Conservation (phyloP, 2,113 vertebrate species). For the Myodes glareolus region DNA sequence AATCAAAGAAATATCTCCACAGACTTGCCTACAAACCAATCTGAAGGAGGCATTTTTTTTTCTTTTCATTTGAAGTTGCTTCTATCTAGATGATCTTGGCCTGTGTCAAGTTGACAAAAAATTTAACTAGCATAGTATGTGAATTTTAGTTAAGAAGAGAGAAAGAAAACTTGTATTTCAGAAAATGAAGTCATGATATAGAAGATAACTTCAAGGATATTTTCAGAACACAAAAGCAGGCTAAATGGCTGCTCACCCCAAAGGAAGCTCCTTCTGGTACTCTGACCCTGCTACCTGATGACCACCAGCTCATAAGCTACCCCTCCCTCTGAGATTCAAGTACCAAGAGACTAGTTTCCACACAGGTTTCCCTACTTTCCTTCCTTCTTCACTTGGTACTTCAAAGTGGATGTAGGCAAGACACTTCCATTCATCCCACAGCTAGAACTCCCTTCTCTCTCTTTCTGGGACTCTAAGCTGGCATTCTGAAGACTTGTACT, state of each 20-base stretch:
- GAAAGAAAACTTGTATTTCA: neutral
- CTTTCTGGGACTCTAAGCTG: neutral
- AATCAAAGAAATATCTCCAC: neutral
- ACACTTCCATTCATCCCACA: neutral
- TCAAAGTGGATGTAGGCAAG: neutral
- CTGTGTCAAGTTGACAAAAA: neutral
- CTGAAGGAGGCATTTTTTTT: neutral
- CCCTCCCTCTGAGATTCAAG: neutral
- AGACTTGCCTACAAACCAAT: neutral
- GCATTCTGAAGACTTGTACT: neutral
- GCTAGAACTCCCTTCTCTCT: neutral
- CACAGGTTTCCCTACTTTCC: neutral
- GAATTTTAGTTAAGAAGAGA: neutral
- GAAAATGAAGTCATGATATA: neutral
- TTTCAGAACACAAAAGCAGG: neutral
- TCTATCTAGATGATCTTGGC: neutral
- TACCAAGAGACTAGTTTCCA: neutral
- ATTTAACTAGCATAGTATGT: neutral
- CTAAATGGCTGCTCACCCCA: neutral
- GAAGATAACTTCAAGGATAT: neutral
- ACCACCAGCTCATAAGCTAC: neutral
- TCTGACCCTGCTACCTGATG: neutral
- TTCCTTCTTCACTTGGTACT: neutral
- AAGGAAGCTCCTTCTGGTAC: neutral
- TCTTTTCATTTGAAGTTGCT: neutral